Evolutionary conservation across 2,113 vertebrate genomes (phyloP).

Genomic region (Pavo muticus): DNA sequence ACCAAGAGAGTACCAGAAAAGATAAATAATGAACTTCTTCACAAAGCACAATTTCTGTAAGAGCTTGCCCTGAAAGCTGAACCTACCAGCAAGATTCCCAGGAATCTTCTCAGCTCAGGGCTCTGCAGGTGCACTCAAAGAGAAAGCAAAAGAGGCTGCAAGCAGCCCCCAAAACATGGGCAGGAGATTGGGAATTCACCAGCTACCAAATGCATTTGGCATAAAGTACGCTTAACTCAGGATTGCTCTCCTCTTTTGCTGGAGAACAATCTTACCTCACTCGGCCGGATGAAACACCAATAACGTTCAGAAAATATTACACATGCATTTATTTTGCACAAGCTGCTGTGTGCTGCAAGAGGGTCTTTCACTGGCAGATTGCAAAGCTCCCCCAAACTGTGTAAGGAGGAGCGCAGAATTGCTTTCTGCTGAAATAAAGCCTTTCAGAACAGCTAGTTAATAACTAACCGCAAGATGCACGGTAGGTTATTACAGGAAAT

Average conservation of each 20-base stretch:
- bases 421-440: neutral
- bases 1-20: neutral
- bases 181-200: neutral
- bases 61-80: neutral
- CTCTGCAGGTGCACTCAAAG: neutral
- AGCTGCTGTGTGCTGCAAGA: neutral
- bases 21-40: neutral
- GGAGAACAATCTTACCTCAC: neutral
- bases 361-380: neutral
- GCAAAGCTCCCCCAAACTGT: neutral
- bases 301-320: neutral
- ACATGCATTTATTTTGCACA: neutral
- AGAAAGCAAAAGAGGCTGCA: neutral
- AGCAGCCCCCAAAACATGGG: neutral
- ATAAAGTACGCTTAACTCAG: neutral
- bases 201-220: neutral
- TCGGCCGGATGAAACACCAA: neutral
- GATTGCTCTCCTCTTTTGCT: neutral
- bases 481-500: slow-evolving; percentile 20
- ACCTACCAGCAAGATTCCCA: neutral
- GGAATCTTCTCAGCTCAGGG: neutral
- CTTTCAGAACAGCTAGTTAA: neutral
- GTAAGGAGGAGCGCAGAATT: neutral
- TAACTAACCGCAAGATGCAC: neutral
- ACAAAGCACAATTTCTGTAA: neutral